These are phyloP conservation scores for Microtus oregoni DNA, from an alignment of 2,113 vertebrate species.

Conservation along the genomic window DNA sequence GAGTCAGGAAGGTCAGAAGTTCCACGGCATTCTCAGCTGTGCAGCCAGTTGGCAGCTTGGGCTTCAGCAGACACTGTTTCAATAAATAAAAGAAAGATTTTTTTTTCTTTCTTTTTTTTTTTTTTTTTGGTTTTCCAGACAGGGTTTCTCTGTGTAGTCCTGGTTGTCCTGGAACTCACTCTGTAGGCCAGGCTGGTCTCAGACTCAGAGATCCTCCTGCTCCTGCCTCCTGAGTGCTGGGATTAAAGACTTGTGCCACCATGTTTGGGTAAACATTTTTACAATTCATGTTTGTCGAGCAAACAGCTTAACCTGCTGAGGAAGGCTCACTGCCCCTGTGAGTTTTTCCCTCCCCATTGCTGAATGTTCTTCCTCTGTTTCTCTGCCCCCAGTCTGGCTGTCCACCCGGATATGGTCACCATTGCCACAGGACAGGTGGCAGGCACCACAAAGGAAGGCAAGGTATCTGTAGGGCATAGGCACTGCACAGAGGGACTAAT, in stretches of 20 bases:
- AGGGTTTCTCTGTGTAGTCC: not conserved
- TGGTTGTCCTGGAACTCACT: not conserved
- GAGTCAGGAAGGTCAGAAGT: not conserved
- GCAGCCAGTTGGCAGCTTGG: not conserved
- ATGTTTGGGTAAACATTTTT: not conserved
- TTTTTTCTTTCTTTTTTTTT: not conserved
- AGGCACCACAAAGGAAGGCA: slow-evolving; percentile 94
- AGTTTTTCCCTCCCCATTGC: not conserved
- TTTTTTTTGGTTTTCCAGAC: not conserved
- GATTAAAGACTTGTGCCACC: not conserved
- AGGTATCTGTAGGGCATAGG: slow-evolving; percentile 85
- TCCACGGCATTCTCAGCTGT: not conserved
- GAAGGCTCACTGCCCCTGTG: not conserved
- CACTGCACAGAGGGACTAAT: not conserved
- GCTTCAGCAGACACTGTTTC: not conserved
- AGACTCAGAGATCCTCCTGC: not conserved
- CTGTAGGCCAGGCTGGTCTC: not conserved
- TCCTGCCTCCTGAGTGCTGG: not conserved
- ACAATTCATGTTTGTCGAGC: not conserved
- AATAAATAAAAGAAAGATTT: not conserved
- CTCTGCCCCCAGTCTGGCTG: slow-evolving; percentile 88
- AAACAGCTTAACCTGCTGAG: not conserved
- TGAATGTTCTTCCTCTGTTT: not conserved
- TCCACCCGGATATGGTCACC: slow-evolving; percentile 96
- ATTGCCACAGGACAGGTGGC: slow-evolving; percentile 95